Evolutionary conservation across 64 coral and sea anemone species (phyloP), one percentile per base, ranked within the genome.

Genomic region (Pachyseris speciosa): DNA sequence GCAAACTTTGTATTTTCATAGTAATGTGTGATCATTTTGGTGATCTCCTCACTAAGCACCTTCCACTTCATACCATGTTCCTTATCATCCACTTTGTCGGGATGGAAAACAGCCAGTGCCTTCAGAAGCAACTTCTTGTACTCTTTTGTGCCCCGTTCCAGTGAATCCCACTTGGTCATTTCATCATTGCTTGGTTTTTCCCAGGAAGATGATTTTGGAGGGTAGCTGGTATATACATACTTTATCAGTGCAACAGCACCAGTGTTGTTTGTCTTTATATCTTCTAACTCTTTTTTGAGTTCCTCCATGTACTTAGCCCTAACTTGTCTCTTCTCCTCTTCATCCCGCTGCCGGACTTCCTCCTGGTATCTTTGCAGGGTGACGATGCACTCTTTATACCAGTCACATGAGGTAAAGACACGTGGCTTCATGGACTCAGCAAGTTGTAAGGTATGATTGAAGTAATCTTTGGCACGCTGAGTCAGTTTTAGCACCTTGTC

Each of bases 361-460:
- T 87, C 65, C 69, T 94, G 92, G 69, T 72, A 94, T 40, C 78
- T 63, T 27, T 86, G 78, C 3, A 95, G 15, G 55, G 88, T 64
- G 42, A 73, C 16, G 7, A 87, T 48, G 57, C 88, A 91, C 19
- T 87, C 71, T 47, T 87, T 73, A 49, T 91, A 95, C 94, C 94
- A 95, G 19, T 50, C 55, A 22, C 79, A 27, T 12, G 94, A 74
- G 39, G 64, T 61, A 19, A 95, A 95, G 5, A 84, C 80, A 27
- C 88, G 94, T 8, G 88, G 94, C 77, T 95, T 95, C 49, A 95
- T 75, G 20, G 94, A 95, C 63, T 95, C 94, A 0, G 29, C 94
- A 37, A 95, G 75, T n/a, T 91, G 67, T 5, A 95, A 39, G 33
- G 72, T 64, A 28, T 80, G 37, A 38, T 52, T 95, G 38, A 61